Evolutionary conservation across 1,140 invertebrate genomes (phyloP), one percentile per base, ranked within the genome.

Genomic region (Euura saliciscinereae): DNA sequence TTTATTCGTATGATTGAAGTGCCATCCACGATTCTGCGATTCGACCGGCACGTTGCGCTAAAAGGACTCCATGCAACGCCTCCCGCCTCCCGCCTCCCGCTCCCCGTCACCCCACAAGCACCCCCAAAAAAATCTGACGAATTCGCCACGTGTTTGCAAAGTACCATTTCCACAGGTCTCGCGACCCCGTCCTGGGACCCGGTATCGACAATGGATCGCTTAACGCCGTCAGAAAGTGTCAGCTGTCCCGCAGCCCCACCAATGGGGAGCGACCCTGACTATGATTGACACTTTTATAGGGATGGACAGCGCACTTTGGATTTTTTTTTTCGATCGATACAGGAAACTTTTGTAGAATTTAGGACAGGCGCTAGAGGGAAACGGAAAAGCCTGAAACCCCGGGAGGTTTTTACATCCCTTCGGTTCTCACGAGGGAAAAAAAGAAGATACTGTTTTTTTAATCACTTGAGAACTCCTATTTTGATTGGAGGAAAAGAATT

Each of bases 261-360:
- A 76, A 78, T 74, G 75, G 76, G 76, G 74, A 1, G 73, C 74
- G 28, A 28, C 74, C 43, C 66, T 68, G 69, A 70, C 43, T 74
- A 78, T 85, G 84, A 85, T 84, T 85, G 84, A 85, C 84, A 83
- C 77, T 81, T 85, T 85, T 83, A 84, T 83, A 75, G 81, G 80
- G 76, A 65, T 73, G 75, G 66, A 59, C 51, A 28, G 28, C n/a
- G n/a, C 51, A 59, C 51, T 59, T n/a, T n/a, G n/a, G 51, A 59
- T 59, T 59, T 59, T n/a, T 8, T 8, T 28, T 28, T 28, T 28
- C 28, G 28, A n/a, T 59, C 51, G 51, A 59, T 59, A 59, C 6
- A 59, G 28, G 28, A 28, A n/a, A 59, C 51, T 59, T 59, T 59
- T 59, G 51, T 59, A 8, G n/a, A 59, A 51, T 7, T 51, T 11